A percentile compares a stretch with the other conserved stretches of the same genome.
phyloP scores from a whole-genome alignment of 1,140 invertebrate species.

The Eriosoma lanigerum region DNA sequence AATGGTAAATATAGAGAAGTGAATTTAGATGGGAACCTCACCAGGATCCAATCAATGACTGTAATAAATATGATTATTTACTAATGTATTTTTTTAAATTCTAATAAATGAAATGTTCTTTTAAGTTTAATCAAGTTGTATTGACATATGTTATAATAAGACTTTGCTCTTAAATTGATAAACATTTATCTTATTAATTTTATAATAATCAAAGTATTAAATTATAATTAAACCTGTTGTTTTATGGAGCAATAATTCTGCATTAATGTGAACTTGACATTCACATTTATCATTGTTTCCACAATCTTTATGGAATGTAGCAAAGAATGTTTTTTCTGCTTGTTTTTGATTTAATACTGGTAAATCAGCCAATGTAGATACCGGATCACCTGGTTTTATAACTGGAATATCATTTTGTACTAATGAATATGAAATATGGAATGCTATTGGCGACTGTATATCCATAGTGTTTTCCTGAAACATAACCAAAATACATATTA shows the following conservation, averaged over 20 bases:
- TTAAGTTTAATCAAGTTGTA: no score
- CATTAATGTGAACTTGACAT: conserved; percentile 76
- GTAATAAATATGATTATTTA: no score
- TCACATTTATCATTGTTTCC: conserved; percentile 86
- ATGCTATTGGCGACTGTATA: conserved; percentile 82
- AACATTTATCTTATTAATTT: no score
- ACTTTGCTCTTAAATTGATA: no score
- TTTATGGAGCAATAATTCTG: conserved; percentile 64
- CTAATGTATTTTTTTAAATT: no score
- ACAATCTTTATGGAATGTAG: conserved; percentile 90
- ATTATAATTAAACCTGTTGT: conserved; percentile 13
- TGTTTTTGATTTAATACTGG: conserved; percentile 88
- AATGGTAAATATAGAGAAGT: no score
- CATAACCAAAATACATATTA: conserved; percentile 3
- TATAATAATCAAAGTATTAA: background rate
- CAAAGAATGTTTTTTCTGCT: conserved; percentile 78
- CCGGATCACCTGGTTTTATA: conserved; percentile 60
- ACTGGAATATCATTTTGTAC: conserved; percentile 69
- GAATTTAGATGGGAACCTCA: no score
- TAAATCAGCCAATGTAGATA: conserved; percentile 75
- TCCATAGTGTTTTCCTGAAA: conserved; percentile 74
- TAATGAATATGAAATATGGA: conserved; percentile 81
- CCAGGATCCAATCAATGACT: no score
- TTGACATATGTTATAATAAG: no score
- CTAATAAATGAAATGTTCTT: no score